phyloP scores from a whole-genome alignment of 2,888 invertebrate genomes.

The Caprella mutica region DNA sequence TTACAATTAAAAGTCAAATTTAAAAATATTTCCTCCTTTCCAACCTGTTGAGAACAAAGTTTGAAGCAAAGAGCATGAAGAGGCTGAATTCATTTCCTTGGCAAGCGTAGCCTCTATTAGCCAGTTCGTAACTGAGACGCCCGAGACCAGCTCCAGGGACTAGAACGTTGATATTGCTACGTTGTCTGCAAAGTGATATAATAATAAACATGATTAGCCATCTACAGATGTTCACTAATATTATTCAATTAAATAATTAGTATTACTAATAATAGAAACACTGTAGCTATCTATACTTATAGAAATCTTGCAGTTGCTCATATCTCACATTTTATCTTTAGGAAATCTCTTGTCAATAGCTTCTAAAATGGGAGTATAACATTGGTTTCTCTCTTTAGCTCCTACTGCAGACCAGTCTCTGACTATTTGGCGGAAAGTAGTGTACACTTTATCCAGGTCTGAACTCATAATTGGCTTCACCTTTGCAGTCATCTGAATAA shows the following conservation, averaged over 20 bases:
- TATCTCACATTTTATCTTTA: conserved; percentile 38
- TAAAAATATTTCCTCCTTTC: conserved; percentile 18
- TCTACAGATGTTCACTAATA: too few species aligned
- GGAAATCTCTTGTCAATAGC: conserved; percentile 66
- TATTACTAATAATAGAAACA: too few species aligned
- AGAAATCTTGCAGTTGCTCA: too few species aligned
- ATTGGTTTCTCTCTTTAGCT: conserved; percentile 64
- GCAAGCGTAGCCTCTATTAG: conserved; percentile 73
- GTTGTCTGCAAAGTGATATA: conserved; percentile 36
- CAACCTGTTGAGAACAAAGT: conserved; percentile 84
- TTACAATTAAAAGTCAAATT: neutral
- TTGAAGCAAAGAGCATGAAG: conserved; percentile 93
- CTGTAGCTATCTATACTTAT: too few species aligned
- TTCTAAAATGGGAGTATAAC: conserved; percentile 79
- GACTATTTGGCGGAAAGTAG: conserved; percentile 88
- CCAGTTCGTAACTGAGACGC: conserved; percentile 85
- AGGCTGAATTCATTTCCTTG: conserved; percentile 97
- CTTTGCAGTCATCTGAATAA: conserved; percentile 4
- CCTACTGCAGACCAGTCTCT: conserved; percentile 91
- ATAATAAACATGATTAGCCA: too few species aligned
- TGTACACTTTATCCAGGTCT: conserved; percentile 72
- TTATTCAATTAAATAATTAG: too few species aligned
- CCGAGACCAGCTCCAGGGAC: conserved; percentile 97
- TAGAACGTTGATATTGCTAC: conserved; percentile 55
- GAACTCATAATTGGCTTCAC: conserved; percentile 36